Conservation (phyloP, 2,888 invertebrate species). For the Chamaedrilus cognettii region DNA sequence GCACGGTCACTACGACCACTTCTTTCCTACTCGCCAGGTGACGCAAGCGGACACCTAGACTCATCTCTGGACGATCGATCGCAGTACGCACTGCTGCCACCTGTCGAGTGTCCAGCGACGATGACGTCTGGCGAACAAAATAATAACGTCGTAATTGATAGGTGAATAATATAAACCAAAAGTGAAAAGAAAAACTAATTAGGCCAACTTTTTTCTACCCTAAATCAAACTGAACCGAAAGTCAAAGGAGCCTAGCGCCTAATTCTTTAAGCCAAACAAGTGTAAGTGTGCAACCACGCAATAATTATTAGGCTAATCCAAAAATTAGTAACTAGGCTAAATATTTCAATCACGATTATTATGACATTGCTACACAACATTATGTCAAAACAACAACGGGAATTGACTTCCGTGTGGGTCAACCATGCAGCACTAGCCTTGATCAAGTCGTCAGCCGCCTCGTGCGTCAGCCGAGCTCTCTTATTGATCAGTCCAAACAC, state of each 20-base stretch:
- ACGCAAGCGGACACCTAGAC: not conserved
- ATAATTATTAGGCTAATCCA: not conserved
- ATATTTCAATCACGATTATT: not conserved
- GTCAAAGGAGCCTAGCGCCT: no score
- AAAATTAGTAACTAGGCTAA: not conserved
- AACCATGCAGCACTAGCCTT: no score
- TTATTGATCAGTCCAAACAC: slow-evolving; percentile 5
- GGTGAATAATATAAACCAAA: no score
- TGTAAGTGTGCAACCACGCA: no score
- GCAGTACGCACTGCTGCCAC: not conserved
- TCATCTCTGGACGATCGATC: not conserved
- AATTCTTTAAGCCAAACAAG: no score
- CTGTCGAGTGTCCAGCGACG: not conserved
- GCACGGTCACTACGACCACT: slow-evolving; percentile 2
- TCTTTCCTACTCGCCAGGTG: slow-evolving; percentile 9
- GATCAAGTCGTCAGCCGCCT: not conserved
- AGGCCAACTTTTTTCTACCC: no score
- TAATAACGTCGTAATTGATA: no score
- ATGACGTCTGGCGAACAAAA: not conserved
- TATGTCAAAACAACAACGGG: no score
- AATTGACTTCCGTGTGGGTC: no score
- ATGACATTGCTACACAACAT: no score
- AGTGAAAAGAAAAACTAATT: no score
- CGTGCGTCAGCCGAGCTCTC: not conserved
- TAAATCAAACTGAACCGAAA: no score